Evolutionary conservation across 2,113 vertebrate genomes (phyloP), one percentile per base, ranked within the genome.

Genomic region (Lepisosteus oculatus): DNA sequence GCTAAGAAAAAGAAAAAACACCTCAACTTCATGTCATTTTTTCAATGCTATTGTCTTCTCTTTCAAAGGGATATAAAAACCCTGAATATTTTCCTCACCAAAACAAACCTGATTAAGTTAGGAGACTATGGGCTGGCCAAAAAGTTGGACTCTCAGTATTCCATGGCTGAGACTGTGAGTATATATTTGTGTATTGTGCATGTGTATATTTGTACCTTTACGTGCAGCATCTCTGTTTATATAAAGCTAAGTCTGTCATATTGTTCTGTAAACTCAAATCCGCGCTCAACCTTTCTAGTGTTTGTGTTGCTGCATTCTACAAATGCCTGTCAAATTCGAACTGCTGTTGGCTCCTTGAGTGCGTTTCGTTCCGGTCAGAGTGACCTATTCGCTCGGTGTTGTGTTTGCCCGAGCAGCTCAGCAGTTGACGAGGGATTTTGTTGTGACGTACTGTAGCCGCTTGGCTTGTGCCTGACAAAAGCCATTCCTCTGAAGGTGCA

Each of bases 21-120:
- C 29, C 29, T 29, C 29, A 29, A 29, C 29, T 29, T 29, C 29
- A 29, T 59, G 56, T 12, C 4, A 4, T 44, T 4, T 69, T 54
- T 44, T n/a, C 51, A 72, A 55, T 70, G 11, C n/a, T 14, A 4
- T 12, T 29, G 54, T 3, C 56, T 72, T 76, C 71, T 74, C 44
- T 73, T 51, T 61, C 70, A 3, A 84, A 99, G 97, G 89, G 97
- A 99, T 81, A 99, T 99, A 85, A 99, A 99, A 90, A 98, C 97
- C 47, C 90, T 98, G 85, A 99, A 99, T 88, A 99, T 99, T 88
- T 99, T 99, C 86, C 92, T 99, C 80, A 99, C 97, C 68, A 99
- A 99, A 84, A 96, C 97, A 72, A 95, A 98, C 86, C 91, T 99
- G 79, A 98, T 99, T 80, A 99, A 99, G 82, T 81, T 99, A 79